Evolutionary conservation across 1,140 invertebrate species (phyloP), one percentile per base, ranked within the genome.

Genomic region (Vanessa atalanta): DNA sequence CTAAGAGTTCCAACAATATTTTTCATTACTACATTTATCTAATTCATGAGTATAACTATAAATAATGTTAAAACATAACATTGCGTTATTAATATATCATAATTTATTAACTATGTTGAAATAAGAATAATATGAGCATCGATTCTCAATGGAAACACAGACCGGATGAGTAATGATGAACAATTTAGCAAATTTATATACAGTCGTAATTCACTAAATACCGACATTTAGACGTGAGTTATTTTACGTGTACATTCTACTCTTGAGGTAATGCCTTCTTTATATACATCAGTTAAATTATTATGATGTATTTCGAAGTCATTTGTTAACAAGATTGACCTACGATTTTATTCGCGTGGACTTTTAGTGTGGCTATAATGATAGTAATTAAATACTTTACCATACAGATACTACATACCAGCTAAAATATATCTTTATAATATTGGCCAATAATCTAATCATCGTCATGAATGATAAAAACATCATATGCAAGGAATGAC

Each of bases 131-230:
- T 50, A 9, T 31, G 8, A 37, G 12, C 57, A 61, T 61, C 31
- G 31, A 37, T 61, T 61, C 57, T 61, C 13, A 31, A 50, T 50
- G 53, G 37, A 50, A 12, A 51, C 12, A 47, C 31, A 70, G 37
- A 15, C 20, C 20, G 37, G 8, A 48, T 60, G 67, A 69, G 53
- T 69, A 60, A 69, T 69, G 51, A 15, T 47, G 60, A 50, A 14
- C 60, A 61, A 71, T 71, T 65, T 65, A 15, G 60, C 70, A 65
- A 71, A 71, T 69, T 69, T 69, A 71, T 71, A 65, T 20, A 65
- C 61, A 15, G 60, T 16, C 70, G 53, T 71, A 71, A 71, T 23
- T 71, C 70, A 71, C 60, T 60, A 51, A 43, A 51, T 60, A 47
- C 20, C 55, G 37, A 67, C 20, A 55, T 67, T 61, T 47, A 37